Evolutionary conservation across 2,113 vertebrate genomes (phyloP).

Genomic region (Otus sunia): DNA sequence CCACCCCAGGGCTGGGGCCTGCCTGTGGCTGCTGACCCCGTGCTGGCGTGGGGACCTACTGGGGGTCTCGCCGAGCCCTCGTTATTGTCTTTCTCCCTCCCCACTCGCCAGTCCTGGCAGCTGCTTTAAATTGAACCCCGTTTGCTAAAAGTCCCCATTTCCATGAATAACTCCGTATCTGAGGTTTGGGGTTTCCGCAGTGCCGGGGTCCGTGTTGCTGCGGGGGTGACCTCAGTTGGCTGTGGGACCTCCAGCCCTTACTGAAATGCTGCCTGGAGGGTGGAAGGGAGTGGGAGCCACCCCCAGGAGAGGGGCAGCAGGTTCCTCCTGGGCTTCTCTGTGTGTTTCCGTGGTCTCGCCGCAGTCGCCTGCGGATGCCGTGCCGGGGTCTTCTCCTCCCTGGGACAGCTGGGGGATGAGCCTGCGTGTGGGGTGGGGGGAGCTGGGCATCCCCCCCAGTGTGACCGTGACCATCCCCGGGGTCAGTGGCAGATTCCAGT

Average conservation of each 20-base stretch:
- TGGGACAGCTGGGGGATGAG: accelerated
- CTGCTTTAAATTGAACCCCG: too few relatives aligned
- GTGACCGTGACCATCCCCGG: accelerated
- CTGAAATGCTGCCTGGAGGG: neutral
- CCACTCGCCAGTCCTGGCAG: neutral
- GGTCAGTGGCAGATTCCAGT: accelerated
- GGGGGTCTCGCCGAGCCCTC: neutral
- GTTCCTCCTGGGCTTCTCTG: accelerated
- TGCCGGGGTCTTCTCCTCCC: neutral
- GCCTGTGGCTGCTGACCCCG: accelerated
- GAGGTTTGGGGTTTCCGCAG: neutral
- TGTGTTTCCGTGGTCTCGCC: accelerated
- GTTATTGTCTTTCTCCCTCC: neutral
- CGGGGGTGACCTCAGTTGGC: neutral
- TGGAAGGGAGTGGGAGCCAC: too few relatives aligned
- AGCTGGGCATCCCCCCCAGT: neutral
- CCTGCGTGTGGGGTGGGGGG: accelerated
- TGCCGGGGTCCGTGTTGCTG: accelerated
- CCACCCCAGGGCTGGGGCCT: neutral
- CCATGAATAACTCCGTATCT: accelerated
- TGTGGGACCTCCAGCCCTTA: neutral
- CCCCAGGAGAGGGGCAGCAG: neutral
- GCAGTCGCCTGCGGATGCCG: neutral
- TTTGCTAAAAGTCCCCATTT: accelerated
- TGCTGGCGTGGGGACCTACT: neutral